phyloP scores from a whole-genome alignment of 2,888 invertebrate species.

The Rugalucina vietnamica region DNA sequence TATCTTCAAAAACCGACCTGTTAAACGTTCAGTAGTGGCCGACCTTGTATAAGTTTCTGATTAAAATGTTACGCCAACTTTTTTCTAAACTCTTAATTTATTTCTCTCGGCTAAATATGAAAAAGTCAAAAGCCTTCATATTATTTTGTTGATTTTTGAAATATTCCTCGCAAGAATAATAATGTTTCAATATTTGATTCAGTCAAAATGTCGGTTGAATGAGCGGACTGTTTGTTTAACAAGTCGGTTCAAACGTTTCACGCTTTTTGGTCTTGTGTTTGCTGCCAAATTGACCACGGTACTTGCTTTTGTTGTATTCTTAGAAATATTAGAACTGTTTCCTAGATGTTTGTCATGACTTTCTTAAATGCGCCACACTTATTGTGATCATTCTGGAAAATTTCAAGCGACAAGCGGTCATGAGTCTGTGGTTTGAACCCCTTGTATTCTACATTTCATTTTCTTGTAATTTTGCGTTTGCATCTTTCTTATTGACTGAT shows the following conservation, averaged over 20 bases:
- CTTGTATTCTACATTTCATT: neutral
- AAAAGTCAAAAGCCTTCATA: no score
- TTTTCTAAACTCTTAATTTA: no score
- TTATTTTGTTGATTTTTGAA: no score
- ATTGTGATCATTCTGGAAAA: neutral
- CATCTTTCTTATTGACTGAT: no score
- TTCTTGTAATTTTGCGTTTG: no score
- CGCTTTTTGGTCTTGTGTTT: slow-evolving; percentile 5
- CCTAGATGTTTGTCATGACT: neutral
- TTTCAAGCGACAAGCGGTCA: neutral
- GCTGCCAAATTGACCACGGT: slow-evolving; percentile 5
- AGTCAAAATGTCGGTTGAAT: no score
- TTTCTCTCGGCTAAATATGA: no score
- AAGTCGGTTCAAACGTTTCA: slow-evolving; percentile 38
- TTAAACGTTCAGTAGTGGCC: neutral
- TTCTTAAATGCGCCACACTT: neutral
- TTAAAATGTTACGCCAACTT: no score
- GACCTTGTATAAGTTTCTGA: slow-evolving; percentile 5
- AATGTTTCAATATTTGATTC: no score
- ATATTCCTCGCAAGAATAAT: no score
- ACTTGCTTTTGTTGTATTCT: neutral
- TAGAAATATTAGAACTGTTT: neutral
- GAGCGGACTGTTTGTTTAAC: no score
- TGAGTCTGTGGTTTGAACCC: neutral
- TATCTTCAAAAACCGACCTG: slow-evolving; percentile 6